Evolutionary conservation across 2,113 vertebrate species (phyloP), one percentile per base, ranked within the genome.

Genomic region (Labeo rohita): DNA sequence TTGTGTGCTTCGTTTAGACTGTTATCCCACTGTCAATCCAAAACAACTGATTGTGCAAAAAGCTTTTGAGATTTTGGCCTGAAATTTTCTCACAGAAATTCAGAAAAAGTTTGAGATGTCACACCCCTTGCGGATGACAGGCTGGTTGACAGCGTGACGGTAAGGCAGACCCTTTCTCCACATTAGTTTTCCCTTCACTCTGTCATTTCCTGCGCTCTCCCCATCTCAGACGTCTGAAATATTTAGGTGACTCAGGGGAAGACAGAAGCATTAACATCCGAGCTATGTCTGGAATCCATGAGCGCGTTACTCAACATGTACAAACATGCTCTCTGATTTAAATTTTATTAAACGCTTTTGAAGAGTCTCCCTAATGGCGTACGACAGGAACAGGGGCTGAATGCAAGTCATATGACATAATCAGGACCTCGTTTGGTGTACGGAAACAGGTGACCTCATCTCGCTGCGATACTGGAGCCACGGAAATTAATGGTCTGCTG

Each of bases 261-360:
- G 13, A 87, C 54, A 56, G 68, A 21, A 65, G 18, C 21, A 61
- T 43, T 80, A 80, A n/a, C 36, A 80, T 66, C 28, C 68, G 21
- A 87, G 84, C 50, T 56, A 84, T 84, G 47, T 73, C 76, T 80
- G 68, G 76, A 84, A 75, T 80, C 34, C 10, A 12, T 43, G 45
- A 75, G 50, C 9, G 15, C 11, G n/a, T 84, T 65, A 45, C 56
- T 61, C 45, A 28, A 84, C 21, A 84, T 34, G 10, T 15, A 54
- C 43, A 45, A 21, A 66, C 11, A 79, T 18, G 36, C 70, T 21
- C 49, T 47, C 8, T 10, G 12, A 10, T 28, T 59, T 59, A 79
- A 79, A 79, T 43, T 21, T 23, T 75, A 75, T 75, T 15, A 49
- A 50, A 75, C 0, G 11, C 45, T n/a, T 9, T 39, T 10, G 28